Conservation (phyloP, 2,888 invertebrate species). For the Tridacna crocea region DNA sequence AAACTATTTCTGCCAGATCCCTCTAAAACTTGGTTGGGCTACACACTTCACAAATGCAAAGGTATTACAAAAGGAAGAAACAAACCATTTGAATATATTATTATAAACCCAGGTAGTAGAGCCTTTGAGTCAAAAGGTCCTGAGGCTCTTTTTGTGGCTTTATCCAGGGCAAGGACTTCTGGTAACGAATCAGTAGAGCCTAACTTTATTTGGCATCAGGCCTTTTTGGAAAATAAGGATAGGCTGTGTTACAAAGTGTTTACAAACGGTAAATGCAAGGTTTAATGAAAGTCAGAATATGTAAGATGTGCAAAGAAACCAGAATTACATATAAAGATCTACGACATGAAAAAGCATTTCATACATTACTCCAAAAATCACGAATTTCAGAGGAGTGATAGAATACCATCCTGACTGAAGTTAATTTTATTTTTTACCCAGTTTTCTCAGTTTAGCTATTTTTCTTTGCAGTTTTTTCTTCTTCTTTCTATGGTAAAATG, state of each 20-base stretch:
- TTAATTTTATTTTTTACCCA: too few species aligned
- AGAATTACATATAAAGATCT: too few species aligned
- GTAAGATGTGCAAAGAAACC: too few species aligned
- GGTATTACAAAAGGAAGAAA: slow-evolving; percentile 22
- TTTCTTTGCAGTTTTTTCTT: too few species aligned
- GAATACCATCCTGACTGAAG: too few species aligned
- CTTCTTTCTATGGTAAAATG: too few species aligned
- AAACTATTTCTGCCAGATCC: slow-evolving; percentile 65
- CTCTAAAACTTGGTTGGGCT: slow-evolving; percentile 60
- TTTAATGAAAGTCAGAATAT: too few species aligned
- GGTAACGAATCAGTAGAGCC: slow-evolving; percentile 30
- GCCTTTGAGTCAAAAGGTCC: slow-evolving; percentile 14
- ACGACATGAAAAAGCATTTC: too few species aligned
- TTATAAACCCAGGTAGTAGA: slow-evolving; percentile 60
- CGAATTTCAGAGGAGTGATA: too few species aligned
- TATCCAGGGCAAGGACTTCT: slow-evolving; percentile 42
- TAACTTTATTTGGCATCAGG: slow-evolving; percentile 62
- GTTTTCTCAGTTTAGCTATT: too few species aligned
- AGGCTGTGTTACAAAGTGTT: slow-evolving; percentile 48
- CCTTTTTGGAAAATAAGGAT: slow-evolving; percentile 49
- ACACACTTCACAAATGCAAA: slow-evolving; percentile 66
- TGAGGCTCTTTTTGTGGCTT: slow-evolving; percentile 12
- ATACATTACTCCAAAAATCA: too few species aligned
- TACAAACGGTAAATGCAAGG: too few species aligned
- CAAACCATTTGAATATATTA: slow-evolving; percentile 54